Evolutionary conservation across 1,140 invertebrate genomes (phyloP).

Genomic region (Ylistrum balloti): DNA sequence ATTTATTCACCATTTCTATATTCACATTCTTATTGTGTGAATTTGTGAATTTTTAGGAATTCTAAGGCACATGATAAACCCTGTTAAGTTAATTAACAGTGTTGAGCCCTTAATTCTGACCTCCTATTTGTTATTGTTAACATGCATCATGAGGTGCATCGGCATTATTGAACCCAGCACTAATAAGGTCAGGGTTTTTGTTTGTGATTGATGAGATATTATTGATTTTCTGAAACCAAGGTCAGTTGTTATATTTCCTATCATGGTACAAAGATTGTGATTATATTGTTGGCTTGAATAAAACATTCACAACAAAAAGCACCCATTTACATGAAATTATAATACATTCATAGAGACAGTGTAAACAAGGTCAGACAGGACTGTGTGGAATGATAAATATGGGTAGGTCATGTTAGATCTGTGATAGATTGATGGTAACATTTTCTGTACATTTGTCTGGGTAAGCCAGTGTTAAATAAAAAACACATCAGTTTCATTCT

Average conservation of each 20-base stretch:
- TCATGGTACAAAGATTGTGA: not conserved
- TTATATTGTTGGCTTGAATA: not conserved
- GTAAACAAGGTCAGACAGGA: not conserved
- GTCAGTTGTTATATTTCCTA: not conserved
- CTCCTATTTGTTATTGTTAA: not conserved
- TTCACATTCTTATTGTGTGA: too few relatives aligned
- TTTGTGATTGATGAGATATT: not conserved
- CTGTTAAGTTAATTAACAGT: not conserved
- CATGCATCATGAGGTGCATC: not conserved
- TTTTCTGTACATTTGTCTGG: not conserved
- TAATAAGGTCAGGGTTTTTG: slow-evolving; percentile 10
- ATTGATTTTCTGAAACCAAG: slow-evolving; percentile 22
- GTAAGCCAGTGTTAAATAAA: not conserved
- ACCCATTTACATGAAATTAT: not conserved
- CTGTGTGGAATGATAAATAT: not conserved
- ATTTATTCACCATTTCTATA: too few relatives aligned
- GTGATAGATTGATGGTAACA: not conserved
- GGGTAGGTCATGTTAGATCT: not conserved
- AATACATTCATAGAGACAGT: not conserved
- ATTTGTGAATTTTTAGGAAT: too few relatives aligned
- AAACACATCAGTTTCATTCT: not conserved
- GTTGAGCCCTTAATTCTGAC: not conserved
- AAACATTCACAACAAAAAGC: not conserved
- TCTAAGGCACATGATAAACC: too few relatives aligned
- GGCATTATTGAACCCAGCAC: not conserved